phyloP scores from a whole-genome alignment of 2,888 invertebrate genomes.

The Dolomedes plantarius region DNA sequence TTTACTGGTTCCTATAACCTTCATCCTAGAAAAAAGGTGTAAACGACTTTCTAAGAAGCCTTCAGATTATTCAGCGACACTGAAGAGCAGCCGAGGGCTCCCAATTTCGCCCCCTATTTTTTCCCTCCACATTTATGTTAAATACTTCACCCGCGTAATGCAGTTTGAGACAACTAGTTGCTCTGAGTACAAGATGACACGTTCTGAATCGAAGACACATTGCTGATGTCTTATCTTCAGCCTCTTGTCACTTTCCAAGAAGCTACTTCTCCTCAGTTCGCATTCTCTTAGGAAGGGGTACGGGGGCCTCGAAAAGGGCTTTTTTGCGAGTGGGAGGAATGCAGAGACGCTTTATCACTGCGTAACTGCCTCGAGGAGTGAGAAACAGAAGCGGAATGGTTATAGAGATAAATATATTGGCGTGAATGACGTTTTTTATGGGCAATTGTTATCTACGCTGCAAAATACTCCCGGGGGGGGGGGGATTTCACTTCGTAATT shows the following conservation, averaged over 20 bases:
- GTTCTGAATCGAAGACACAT: slow-evolving; percentile 13
- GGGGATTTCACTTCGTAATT: too few relatives aligned
- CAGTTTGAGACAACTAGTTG: background rate
- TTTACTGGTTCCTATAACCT: too few relatives aligned
- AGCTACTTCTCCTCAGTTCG: slow-evolving; percentile 4
- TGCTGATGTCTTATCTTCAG: slow-evolving; percentile 26
- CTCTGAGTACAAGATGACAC: slow-evolving; percentile 29
- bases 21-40: too few relatives aligned
- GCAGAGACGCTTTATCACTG: slow-evolving; percentile 44
- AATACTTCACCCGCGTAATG: background rate
- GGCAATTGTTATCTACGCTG: background rate
- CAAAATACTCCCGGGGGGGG: too few relatives aligned
- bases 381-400: slow-evolving; percentile 44
- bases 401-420: slow-evolving; percentile 7
- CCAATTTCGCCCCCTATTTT: too few relatives aligned
- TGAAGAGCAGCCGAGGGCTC: too few relatives aligned
- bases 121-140: background rate
- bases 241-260: slow-evolving; percentile 37
- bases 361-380: slow-evolving; percentile 48
- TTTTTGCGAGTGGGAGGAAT: slow-evolving; percentile 40
- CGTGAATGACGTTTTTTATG: background rate
- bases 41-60: too few relatives aligned
- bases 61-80: too few relatives aligned
- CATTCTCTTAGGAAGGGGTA: background rate
- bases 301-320: background rate